Evolutionary conservation across 1,140 invertebrate genomes (phyloP).

Genomic region (Charaxes varanes): DNA sequence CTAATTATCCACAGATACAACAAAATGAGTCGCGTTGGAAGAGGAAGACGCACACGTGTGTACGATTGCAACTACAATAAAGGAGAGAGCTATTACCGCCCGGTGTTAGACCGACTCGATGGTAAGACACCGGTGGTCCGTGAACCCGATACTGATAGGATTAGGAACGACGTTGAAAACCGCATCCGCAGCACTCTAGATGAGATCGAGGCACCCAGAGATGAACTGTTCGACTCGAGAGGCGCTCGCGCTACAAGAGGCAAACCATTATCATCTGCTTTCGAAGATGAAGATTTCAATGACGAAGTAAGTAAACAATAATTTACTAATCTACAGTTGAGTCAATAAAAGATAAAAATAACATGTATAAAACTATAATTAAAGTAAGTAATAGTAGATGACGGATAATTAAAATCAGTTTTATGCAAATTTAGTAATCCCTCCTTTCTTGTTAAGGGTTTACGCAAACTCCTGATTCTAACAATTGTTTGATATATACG

Average conservation of each 20-base stretch:
- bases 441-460: no score
- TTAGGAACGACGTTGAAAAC: conserved; percentile 55
- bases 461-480: no score
- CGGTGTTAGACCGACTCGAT: conserved; percentile 82
- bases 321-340: no score
- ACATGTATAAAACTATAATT: no score
- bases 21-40: conserved; percentile 61
- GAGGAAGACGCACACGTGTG: conserved; percentile 82
- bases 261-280: conserved; percentile 60
- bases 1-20: conserved; percentile 9
- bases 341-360: no score
- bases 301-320: conserved; percentile 65
- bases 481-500: no score
- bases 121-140: conserved; percentile 77
- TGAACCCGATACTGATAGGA: conserved; percentile 50
- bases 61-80: conserved; percentile 88
- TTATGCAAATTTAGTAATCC: no score
- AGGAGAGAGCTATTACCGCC: conserved; percentile 85
- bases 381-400: no score
- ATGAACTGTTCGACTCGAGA: conserved; percentile 66
- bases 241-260: conserved; percentile 59
- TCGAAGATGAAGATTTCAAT: conserved; percentile 62
- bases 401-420: no score
- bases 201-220: conserved; percentile 56
- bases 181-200: conserved; percentile 71